A percentile compares a stretch with the other conserved stretches of the same genome.
phyloP scores from a whole-genome alignment of 2,797 vertebrate species.

The Bovichtus variegatus region DNA sequence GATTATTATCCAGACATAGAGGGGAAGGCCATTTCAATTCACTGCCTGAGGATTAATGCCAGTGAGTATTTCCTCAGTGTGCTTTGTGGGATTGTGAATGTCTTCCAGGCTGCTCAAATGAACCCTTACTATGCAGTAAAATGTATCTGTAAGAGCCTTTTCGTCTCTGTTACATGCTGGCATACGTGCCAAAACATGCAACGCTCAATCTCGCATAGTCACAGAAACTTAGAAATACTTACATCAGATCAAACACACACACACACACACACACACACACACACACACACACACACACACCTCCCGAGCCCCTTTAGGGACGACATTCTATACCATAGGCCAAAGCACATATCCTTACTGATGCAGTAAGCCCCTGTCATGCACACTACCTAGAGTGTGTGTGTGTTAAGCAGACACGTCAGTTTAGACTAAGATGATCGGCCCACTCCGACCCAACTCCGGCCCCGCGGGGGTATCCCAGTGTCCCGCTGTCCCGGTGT shows the following conservation, averaged over 20 bases:
- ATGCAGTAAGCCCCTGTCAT: slow-evolving; percentile 65
- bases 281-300: slow-evolving; percentile 44
- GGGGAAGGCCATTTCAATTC: slow-evolving; percentile 60
- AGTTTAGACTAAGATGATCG: slow-evolving; percentile 91
- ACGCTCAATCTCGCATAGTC: slow-evolving; percentile 71
- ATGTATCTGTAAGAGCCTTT: slow-evolving; percentile 45
- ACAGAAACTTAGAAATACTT: slow-evolving; percentile 66
- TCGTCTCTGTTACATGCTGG: slow-evolving; percentile 66
- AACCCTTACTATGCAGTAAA: slow-evolving; percentile 62
- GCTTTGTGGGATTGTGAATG: slow-evolving; percentile 51
- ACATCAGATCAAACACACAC: slow-evolving; percentile 69
- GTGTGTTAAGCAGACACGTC: slow-evolving; percentile 87
- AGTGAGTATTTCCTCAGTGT: slow-evolving; percentile 71
- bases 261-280: slow-evolving; percentile 29
- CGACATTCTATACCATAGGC: slow-evolving; percentile 73
- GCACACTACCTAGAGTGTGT: slow-evolving; percentile 67
- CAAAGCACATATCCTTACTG: slow-evolving; percentile 58
- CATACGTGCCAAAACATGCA: slow-evolving; percentile 77
- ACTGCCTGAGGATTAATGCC: slow-evolving; percentile 77
- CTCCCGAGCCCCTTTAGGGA: slow-evolving; percentile 65
- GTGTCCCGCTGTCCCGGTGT: slow-evolving; percentile 83
- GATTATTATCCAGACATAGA: slow-evolving; percentile 69
- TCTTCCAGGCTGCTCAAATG: slow-evolving; percentile 59
- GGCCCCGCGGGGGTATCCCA: slow-evolving; percentile 79
- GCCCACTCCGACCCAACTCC: slow-evolving; percentile 83